A percentile compares a stretch with the other conserved stretches of the same genome.
phyloP scores from a whole-genome alignment of 2,797 vertebrate genomes.

The Hoplostethus mediterraneus region DNA sequence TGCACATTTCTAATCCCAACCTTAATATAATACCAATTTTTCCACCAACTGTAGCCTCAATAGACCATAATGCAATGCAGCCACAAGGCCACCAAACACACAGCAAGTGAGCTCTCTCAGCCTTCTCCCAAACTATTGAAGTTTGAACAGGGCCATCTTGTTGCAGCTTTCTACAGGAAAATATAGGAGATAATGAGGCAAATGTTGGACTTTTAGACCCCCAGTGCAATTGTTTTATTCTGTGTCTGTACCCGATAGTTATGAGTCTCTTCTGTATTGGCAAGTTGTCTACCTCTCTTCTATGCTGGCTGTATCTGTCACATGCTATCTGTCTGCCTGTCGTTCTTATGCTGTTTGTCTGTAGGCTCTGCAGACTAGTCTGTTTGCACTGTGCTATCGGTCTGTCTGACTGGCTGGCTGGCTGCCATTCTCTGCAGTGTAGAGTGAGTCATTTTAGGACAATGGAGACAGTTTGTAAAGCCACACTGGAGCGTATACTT shows the following conservation, averaged over 20 bases:
- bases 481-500: conserved; percentile 83
- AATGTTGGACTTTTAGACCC: too few species aligned
- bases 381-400: conserved; percentile 63
- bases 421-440: conserved; percentile 78
- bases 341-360: conserved; percentile 58
- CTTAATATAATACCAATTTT: too few species aligned
- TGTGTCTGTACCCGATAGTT: conserved; percentile 21
- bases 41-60: too few species aligned
- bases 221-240: conserved; percentile 14
- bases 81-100: too few species aligned
- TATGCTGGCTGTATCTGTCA: conserved; percentile 57
- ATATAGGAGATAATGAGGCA: too few species aligned
- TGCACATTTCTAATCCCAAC: background rate
- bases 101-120: too few species aligned
- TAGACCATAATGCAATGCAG: too few species aligned
- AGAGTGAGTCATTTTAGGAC: conserved; percentile 83
- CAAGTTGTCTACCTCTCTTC: conserved; percentile 44
- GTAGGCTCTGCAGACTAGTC: conserved; percentile 73
- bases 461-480: conserved; percentile 86
- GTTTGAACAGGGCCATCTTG: too few species aligned
- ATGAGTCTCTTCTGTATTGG: conserved; percentile 42
- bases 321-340: conserved; percentile 62
- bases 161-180: too few species aligned
- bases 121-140: too few species aligned
- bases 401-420: conserved; percentile 70